Evolutionary conservation across 2,797 vertebrate species (phyloP), one percentile per base, ranked within the genome.

Genomic region (Todus mexicanus): DNA sequence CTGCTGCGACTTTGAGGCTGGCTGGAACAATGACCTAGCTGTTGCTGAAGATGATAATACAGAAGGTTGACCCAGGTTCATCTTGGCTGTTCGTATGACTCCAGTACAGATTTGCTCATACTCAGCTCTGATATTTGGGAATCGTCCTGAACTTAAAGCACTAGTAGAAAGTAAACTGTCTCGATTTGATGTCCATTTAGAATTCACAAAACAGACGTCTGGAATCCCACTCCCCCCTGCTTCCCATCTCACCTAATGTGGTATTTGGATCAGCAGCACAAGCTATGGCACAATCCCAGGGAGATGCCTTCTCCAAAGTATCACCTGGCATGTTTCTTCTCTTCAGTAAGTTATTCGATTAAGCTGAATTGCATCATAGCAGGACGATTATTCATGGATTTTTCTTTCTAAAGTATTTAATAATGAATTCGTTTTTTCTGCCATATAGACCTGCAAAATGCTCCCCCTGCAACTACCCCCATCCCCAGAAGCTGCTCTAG

Each of bases 191-290:
- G 17, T 42, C 8, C 0, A 10, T 42, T 87, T 87, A 25, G 47
- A 75, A 37, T 17, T 60, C 72, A 66, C n/a, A 76, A 59, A 77
- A 15, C 8, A 61, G 47, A 40, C 17, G n/a, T 78, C n/a, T 59
- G 12, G 15, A 69, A 18, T 27, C 25, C 9, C 4, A 13, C 4
- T 57, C 20, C 20, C 11, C 50, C 68, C 25, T 65, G 2, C 6
- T 53, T 60, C 33, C 38, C 12, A 9, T 0, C 2, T 74, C 13
- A 47, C 8, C 27, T 19, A 31, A 45, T 0, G 0, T 4, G 6
- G 8, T 6, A 4, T 2, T 21, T 13, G 40, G 35, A 20, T 60
- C 37, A 14, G 40, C 18, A 50, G 10, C 11, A 12, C 0, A 6
- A 69, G 26, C 37, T 63, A 26, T 23, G 11, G 45, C 40, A 45